Evolutionary conservation across 2,797 vertebrate genomes (phyloP), one percentile per base, ranked within the genome.

Genomic region (Siniperca undulata): DNA sequence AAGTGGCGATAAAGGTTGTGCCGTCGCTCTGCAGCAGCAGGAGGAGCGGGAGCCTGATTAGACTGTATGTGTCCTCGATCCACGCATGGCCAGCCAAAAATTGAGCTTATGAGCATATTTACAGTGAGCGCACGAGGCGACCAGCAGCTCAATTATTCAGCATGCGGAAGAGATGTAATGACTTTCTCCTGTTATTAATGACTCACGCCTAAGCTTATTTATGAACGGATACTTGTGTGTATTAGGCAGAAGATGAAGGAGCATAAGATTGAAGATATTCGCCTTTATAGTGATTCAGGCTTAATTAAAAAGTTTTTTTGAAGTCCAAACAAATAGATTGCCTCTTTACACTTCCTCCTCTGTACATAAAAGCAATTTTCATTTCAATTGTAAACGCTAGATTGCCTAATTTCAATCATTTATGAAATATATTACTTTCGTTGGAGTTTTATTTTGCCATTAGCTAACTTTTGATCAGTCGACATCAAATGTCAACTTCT

Each of bases 181-280:
- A 90, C 90, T 93, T 91, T 91, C 87, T 86, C 78, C 78, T 80
- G 83, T 95, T 95, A 95, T 95, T 95, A 96, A 95, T 93, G 94
- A 85, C 86, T 89, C 87, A 71, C 70, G 89, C 88, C 86, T 67
- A 52, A 79, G 90, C 87, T 91, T 90, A 90, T 94, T 94, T 92
- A 92, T 93, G 88, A 91, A 92, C 77, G 76, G 75, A 91, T 80
- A 88, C 87, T 93, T 90, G 87, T 91, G 92, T 86, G 83, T 91
- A 87, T 88, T 80, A 84, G 83, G 84, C 86, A 82, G 88, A 90
- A 83, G 89, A 91, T 89, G 89, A 85, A 90, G 89, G 82, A 84
- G 86, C 72, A 19, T 5, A 61, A 85, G 81, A 88, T 76, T 86
- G 85, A 83, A 82, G 88, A 89, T 81, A 84, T 87, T 89, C 71